These are phyloP conservation scores for Platorchestia sp. DNA, from an alignment of 1,140 invertebrate species.

Conservation along the genomic window DNA sequence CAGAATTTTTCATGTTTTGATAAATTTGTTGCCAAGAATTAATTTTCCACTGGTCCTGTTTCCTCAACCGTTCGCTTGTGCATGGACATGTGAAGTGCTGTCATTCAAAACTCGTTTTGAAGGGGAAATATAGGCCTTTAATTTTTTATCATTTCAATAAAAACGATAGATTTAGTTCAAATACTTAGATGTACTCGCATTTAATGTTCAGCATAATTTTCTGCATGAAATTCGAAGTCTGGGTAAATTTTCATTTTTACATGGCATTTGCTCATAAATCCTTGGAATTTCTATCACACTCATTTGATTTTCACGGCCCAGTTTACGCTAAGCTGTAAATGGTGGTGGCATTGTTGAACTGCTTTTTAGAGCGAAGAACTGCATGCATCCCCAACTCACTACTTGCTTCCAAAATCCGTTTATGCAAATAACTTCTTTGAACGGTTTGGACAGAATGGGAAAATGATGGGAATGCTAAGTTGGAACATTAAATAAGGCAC, in stretches of 20 bases:
- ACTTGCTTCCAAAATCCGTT: conserved; percentile 55
- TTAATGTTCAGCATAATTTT: background rate
- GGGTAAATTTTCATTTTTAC: background rate
- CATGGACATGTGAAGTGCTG: no score
- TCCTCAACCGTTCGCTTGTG: no score
- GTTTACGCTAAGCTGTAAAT: background rate
- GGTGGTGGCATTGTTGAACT: background rate
- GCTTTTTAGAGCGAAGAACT: background rate
- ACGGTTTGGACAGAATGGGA: conserved; percentile 55
- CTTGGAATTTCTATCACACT: background rate
- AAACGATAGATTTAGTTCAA: no score
- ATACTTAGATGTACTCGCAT: no score
- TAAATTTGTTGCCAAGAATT: no score
- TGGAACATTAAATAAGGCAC: conserved; percentile 48
- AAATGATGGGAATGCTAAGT: conserved; percentile 55
- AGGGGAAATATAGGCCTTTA: no score
- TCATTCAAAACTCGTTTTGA: no score
- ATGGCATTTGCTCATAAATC: background rate
- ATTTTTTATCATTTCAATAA: no score
- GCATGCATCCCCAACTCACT: background rate
- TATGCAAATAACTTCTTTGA: conserved; percentile 56
- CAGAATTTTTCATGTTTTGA: no score
- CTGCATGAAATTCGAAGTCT: background rate
- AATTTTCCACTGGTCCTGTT: no score
- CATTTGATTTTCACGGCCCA: background rate